These are phyloP conservation scores for Sminthurinus signatus DNA, from an alignment of 1,140 invertebrate species.

Conservation along the genomic window DNA sequence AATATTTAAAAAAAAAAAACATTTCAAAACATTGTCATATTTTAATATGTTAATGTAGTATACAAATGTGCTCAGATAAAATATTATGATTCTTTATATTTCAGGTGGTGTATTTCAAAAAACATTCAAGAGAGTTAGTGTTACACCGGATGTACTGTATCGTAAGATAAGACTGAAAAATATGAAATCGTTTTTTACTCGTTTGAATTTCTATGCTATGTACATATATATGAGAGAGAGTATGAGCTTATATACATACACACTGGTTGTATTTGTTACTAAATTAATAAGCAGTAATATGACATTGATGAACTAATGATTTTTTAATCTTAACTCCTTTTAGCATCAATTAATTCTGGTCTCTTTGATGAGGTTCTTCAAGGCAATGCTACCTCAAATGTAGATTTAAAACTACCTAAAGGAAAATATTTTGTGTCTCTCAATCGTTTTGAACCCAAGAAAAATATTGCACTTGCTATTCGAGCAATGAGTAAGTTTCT, in stretches of 20 bases:
- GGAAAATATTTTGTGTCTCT: constrained; percentile 76
- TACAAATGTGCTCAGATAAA: not conserved
- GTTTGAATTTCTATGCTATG: no score
- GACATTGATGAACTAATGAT: no score
- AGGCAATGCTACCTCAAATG: constrained; percentile 35
- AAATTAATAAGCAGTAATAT: no score
- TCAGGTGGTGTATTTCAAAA: constrained; percentile 68
- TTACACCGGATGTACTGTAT: constrained; percentile 76
- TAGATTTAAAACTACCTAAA: constrained; percentile 45
- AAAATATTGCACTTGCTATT: constrained; percentile 81
- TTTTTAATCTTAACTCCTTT: no score
- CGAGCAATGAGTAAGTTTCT: constrained; percentile 63
- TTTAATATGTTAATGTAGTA: not conserved
- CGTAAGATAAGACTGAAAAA: no score
- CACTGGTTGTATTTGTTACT: no score
- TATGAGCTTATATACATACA: no score
- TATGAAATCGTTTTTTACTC: no score
- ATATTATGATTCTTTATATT: no score
- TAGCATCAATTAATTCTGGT: constrained; percentile 80
- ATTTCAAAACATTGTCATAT: not conserved
- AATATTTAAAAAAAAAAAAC: no score
- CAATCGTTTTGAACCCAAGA: constrained; percentile 96
- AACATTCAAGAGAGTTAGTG: constrained; percentile 68
- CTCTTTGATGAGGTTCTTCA: constrained; percentile 59
- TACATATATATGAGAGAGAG: no score